Percentiles rank a stretch among this genome's conserved stretches.
Evolutionary conservation across 2,888 invertebrate genomes (phyloP).

Genomic region (Calliopum simillimum): DNA sequence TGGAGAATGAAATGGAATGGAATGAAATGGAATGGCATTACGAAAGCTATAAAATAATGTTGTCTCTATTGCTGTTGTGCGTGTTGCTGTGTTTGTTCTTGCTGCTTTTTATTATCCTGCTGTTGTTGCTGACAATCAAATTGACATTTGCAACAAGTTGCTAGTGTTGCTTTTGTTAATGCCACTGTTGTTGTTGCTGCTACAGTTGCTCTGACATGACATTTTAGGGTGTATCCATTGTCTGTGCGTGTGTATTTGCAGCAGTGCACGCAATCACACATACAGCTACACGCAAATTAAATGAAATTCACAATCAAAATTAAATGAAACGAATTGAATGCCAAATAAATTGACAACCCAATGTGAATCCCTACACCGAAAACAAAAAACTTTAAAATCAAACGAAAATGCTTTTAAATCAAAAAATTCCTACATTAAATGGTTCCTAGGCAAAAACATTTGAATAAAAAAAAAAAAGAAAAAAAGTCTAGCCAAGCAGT

Average conservation of each 20-base stretch:
- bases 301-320: slow-evolving; percentile 6
- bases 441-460: too few relatives aligned
- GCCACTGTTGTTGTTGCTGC: background rate
- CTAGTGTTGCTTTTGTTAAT: slow-evolving; percentile 2
- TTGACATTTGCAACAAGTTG: slow-evolving; percentile 19
- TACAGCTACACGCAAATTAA: background rate
- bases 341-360: background rate
- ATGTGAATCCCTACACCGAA: too few relatives aligned
- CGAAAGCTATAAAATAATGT: background rate
- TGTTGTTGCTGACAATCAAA: background rate
- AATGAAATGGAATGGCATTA: background rate
- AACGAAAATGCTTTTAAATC: too few relatives aligned
- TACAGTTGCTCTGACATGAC: slow-evolving; percentile 23
- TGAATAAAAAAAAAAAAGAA: too few relatives aligned
- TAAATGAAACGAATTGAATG: slow-evolving; percentile 9
- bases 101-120: background rate
- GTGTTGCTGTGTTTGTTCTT: background rate
- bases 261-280: background rate
- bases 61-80: background rate
- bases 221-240: background rate
- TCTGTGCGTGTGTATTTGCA: background rate
- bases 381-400: too few relatives aligned
- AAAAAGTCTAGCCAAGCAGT: too few relatives aligned
- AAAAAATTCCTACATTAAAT: too few relatives aligned
- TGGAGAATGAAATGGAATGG: background rate